phyloP scores from a whole-genome alignment of 2,113 vertebrate species.

The Apodemus speciosus region DNA sequence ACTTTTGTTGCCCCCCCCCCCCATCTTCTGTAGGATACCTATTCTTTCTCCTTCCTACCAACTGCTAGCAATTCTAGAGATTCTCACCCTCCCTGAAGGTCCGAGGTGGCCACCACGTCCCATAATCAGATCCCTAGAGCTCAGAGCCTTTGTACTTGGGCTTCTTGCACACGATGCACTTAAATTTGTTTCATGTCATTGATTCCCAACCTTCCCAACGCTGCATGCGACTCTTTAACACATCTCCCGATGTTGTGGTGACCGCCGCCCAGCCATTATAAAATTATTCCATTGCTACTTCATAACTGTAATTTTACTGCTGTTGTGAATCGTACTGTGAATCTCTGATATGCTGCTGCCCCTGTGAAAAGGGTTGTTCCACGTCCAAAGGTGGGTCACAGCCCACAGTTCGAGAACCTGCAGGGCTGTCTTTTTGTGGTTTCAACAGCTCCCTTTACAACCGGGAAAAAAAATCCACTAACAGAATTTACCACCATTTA shows the following conservation, averaged over 20 bases:
- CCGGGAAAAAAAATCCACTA: neutral
- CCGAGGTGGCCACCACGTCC: neutral
- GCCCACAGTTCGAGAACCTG: neutral
- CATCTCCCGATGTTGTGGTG: neutral
- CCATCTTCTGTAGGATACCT: neutral
- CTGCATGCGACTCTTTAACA: neutral
- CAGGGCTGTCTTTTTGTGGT: neutral
- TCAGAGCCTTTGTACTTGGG: neutral
- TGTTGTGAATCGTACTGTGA: neutral
- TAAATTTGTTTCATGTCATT: neutral
- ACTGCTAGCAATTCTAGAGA: neutral
- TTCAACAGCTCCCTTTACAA: conserved; percentile 16
- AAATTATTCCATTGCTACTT: neutral
- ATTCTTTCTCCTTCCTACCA: neutral
- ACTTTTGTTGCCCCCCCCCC: neutral
- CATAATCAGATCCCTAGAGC: neutral
- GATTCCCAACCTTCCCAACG: neutral
- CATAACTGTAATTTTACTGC: neutral
- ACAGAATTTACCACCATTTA: neutral
- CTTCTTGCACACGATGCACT: conserved; percentile 22
- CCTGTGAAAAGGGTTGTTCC: neutral
- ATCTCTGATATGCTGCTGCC: neutral
- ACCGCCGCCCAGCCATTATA: neutral
- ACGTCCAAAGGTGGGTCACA: neutral
- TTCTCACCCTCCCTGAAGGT: conserved; percentile 4